A percentile compares a stretch with the other conserved stretches of the same genome.
These are phyloP conservation scores for Grantiella picta DNA, from an alignment of 2,113 vertebrate species.

Conservation along the genomic window DNA sequence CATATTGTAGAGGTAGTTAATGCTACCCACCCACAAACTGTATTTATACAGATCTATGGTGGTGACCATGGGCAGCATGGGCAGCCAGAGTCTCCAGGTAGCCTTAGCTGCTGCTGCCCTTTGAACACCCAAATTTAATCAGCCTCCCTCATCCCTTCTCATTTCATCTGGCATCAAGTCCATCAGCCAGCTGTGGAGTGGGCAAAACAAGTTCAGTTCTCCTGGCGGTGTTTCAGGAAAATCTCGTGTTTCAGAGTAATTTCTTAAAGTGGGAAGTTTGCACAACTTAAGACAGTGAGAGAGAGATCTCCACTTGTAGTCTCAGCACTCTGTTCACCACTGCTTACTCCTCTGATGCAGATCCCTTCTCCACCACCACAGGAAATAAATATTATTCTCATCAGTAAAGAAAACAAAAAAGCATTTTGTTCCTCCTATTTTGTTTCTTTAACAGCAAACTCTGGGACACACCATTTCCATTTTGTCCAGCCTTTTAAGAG, in stretches of 20 bases:
- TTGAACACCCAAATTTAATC: neutral
- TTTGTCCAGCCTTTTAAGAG: neutral
- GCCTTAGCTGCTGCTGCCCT: neutral
- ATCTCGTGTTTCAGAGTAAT: rapidly evolving
- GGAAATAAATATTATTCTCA: neutral
- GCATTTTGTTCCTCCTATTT: neutral
- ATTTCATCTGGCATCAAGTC: neutral
- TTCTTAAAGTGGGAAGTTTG: neutral
- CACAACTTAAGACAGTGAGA: neutral
- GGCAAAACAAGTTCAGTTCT: neutral
- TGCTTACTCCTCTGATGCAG: neutral
- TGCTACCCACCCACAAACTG: rapidly evolving
- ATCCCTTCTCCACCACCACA: neutral
- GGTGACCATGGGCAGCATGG: neutral
- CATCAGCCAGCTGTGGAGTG: neutral
- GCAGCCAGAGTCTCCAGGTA: neutral
- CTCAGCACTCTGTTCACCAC: neutral
- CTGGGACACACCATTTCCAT: neutral
- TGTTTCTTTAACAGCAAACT: neutral
- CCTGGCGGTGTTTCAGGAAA: neutral
- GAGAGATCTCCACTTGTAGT: neutral
- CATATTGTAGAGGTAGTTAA: neutral
- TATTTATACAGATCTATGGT: neutral
- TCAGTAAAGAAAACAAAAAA: neutral
- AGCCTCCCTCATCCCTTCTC: neutral